Evolutionary conservation across 2,888 invertebrate species (phyloP).

Genomic region (Brachyptera risi): DNA sequence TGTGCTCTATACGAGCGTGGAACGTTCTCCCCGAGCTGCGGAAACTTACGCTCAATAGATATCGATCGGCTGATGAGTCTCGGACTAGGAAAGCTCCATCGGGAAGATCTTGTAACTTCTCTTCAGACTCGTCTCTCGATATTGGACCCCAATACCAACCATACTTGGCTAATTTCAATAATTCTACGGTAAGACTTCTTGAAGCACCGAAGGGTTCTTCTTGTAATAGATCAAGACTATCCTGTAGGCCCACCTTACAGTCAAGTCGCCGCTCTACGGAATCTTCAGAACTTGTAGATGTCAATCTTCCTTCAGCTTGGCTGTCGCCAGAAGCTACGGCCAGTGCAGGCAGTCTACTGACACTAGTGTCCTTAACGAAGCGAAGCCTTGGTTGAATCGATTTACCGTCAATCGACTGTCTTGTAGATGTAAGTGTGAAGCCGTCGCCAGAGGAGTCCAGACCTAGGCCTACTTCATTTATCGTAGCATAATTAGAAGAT

Average conservation of each 20-base stretch:
- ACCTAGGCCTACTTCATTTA: too few relatives aligned
- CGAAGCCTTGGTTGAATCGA: slow-evolving; percentile 20
- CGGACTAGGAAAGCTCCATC: slow-evolving; percentile 75
- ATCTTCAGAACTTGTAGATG: too few relatives aligned
- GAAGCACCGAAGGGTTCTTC: background rate
- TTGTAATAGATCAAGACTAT: background rate
- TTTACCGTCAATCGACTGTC: background rate
- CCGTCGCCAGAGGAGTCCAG: slow-evolving; percentile 23
- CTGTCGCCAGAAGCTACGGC: background rate
- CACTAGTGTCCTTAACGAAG: slow-evolving; percentile 21
- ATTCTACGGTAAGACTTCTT: slow-evolving; percentile 30
- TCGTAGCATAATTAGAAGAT: slow-evolving; percentile 11
- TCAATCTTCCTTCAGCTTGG: too few relatives aligned
- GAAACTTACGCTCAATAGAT: slow-evolving; percentile 67
- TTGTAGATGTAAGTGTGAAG: slow-evolving; percentile 15
- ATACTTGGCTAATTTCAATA: slow-evolving; percentile 32
- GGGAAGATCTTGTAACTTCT: slow-evolving; percentile 60
- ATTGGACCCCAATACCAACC: slow-evolving; percentile 84
- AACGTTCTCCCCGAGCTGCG: slow-evolving; percentile 63
- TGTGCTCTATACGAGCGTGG: slow-evolving; percentile 71
- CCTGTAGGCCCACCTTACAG: background rate
- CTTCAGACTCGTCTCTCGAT: slow-evolving; percentile 66
- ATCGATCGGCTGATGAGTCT: slow-evolving; percentile 68
- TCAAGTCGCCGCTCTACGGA: background rate
- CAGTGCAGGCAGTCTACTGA: background rate